Evolutionary conservation across 2,888 invertebrate genomes (phyloP), one percentile per base, ranked within the genome.

Genomic region (Uloborus plumipes): DNA sequence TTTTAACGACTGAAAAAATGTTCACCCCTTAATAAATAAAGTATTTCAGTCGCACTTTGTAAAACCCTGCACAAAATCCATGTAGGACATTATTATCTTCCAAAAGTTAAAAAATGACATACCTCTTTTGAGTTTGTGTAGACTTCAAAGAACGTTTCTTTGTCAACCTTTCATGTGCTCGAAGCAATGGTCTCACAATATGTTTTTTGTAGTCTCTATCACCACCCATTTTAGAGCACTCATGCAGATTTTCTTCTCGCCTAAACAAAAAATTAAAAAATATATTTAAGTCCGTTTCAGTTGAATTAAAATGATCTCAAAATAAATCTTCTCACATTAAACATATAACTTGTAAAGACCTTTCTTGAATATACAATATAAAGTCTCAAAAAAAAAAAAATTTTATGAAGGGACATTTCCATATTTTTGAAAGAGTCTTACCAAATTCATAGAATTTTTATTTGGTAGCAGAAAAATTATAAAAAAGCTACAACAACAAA

Each of bases 231-330:
- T 86, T 85, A 16, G 87, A 87, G 82, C 87, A 88, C 86, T 88
- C 86, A 31, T 88, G 88, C 15, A 89, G 86, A 86, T 90, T 91
- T 87, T 91, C 91, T 87, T 92, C 92, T 84, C 91, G 89, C 87
- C 92, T 92, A 61, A 58, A 18, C 0, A 69, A 2, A 55, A 7
- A 31, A 18, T 39, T 7, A 7, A 39, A 9, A 39, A 61, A 55
- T 1, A 55, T 18, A 55, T 55, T 13, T 6, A 9, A 55, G 20
- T 16, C 9, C 9, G 9, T 55, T 55, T 18, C 18, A 55, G 20
- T 55, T 55, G 9, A 20, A 13, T 53, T n/a, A 9, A 53, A 53
- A 53, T 4, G 18, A 55, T 55, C n/a, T 55, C 16, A 9, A 18
- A n/a, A 20, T 16, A 20, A 76, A 61, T 11, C 7, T 6, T 39